These are phyloP conservation scores for Yponomeuta evonymella DNA, from an alignment of 2,888 invertebrate species.

Conservation along the genomic window DNA sequence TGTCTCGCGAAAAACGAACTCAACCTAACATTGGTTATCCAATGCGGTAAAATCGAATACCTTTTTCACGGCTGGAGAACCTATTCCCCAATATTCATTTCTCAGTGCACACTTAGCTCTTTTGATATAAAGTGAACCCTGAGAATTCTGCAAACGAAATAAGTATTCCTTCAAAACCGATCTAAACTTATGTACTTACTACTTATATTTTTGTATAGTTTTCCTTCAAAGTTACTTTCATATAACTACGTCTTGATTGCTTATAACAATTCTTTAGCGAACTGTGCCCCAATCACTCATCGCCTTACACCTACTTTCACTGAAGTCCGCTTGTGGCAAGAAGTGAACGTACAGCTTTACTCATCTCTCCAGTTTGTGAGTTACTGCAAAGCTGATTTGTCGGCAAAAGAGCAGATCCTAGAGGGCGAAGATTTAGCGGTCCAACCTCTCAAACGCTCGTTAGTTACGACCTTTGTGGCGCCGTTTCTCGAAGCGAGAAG, in stretches of 20 bases:
- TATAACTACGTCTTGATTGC: too few relatives aligned
- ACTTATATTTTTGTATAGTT: too few relatives aligned
- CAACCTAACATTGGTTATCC: neutral
- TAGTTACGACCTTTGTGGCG: conserved; percentile 1
- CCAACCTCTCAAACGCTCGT: neutral
- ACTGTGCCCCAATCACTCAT: too few relatives aligned
- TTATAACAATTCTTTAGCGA: too few relatives aligned
- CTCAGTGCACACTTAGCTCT: neutral
- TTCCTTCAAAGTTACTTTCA: too few relatives aligned
- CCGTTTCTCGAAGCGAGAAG: neutral
- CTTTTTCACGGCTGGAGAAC: neutral
- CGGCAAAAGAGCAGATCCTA: neutral
- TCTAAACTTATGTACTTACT: too few relatives aligned
- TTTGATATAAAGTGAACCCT: neutral
- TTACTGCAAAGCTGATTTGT: neutral
- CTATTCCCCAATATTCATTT: neutral
- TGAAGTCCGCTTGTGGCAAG: too few relatives aligned
- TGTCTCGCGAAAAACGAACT: neutral
- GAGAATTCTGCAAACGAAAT: too few relatives aligned
- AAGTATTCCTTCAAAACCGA: too few relatives aligned
- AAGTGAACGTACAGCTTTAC: too few relatives aligned
- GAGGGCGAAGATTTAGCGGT: neutral
- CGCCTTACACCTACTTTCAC: too few relatives aligned
- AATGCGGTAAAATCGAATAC: neutral
- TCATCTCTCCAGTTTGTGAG: too few relatives aligned